Percentiles rank a stretch among this genome's conserved stretches.
Conservation (phyloP, 23 tunicate species). For the Halocynthia roretzi region DNA sequence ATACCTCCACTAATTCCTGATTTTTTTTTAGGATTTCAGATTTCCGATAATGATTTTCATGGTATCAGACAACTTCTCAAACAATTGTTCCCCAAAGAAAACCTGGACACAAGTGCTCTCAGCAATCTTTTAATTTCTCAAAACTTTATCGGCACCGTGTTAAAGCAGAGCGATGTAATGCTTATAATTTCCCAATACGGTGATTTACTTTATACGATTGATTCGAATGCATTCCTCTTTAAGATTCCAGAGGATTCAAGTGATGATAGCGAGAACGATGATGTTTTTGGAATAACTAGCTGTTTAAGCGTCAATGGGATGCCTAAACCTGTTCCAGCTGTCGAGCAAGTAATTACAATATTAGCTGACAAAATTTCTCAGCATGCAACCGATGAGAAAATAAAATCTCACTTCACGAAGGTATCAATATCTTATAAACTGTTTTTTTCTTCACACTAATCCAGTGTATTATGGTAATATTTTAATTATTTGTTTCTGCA, state of each 20-base stretch:
- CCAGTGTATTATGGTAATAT: neutral
- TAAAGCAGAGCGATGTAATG: conserved; percentile 60
- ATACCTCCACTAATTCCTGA: neutral
- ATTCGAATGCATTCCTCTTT: neutral
- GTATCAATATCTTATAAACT: conserved; percentile 7
- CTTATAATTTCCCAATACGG: neutral
- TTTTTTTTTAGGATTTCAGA: conserved; percentile 43
- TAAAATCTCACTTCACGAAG: conserved; percentile 31
- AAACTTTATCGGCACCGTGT: conserved; percentile 69
- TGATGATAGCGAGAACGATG: conserved; percentile 29
- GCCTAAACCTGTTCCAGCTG: conserved; percentile 9
- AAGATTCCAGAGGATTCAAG: conserved; percentile 20
- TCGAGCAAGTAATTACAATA: neutral
- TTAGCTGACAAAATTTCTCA: neutral
- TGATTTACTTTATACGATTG: too few relatives aligned
- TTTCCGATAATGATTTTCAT: conserved; percentile 43
- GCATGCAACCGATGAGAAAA: conserved; percentile 17
- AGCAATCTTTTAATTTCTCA: conserved; percentile 44
- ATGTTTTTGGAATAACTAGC: conserved; percentile 41
- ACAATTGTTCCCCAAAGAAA: conserved; percentile 49
- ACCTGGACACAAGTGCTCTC: conserved; percentile 31
- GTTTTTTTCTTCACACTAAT: neutral
- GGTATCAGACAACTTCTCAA: conserved; percentile 66
- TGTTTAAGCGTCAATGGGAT: conserved; percentile 23
- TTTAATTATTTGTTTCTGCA: conserved; percentile 1